Evolutionary conservation across 2,113 vertebrate species (phyloP), one percentile per base, ranked within the genome.

Genomic region (Oryzias celebensis): DNA sequence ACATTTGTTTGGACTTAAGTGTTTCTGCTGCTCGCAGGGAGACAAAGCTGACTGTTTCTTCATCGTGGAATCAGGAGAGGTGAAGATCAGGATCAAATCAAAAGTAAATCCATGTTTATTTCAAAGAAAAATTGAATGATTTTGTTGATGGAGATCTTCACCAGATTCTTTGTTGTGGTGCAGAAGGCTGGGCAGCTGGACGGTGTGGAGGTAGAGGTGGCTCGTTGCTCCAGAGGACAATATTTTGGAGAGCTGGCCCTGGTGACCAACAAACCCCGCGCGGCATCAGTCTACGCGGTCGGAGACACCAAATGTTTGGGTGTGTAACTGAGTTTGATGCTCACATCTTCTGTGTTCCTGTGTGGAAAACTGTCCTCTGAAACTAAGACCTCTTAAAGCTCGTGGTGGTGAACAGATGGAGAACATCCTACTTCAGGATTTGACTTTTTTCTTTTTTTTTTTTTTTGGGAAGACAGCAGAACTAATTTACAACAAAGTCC

Each of bases 181-280:
- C 36, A 36, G 36, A 92, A 93, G 87, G 81, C 78, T 0, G 90
- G 81, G 63, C 94, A 92, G 85, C 92, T 93, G 76, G 88, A 85
- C 14, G 92, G 92, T 70, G 80, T 89, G 49, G 95, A 98, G 78
- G 95, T 97, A 5, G 96, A 98, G 88, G 94, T 98, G 74, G 93
- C 95, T 26, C 94, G 93, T 22, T 98, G 94, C 86, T 89, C 83
- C 31, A 93, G 90, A 82, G 96, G 96, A 8, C 96, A 98, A 67
- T 98, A 98, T 85, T 98, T 98, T 72, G 97, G 97, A 66, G 97
- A 98, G 85, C 92, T 98, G 77, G 96, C 96, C 1, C 89, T 98
- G 18, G 96, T 98, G 85, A 97, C 95, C 86, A 98, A 98, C 87
- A 98, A 96, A 88, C 95, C 96, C 31, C 91, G 96, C 50, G 97